A percentile compares a stretch with the other conserved stretches of the same genome.
Evolutionary conservation across 2,888 invertebrate species (phyloP).

Genomic region (Aleiodes testaceus): DNA sequence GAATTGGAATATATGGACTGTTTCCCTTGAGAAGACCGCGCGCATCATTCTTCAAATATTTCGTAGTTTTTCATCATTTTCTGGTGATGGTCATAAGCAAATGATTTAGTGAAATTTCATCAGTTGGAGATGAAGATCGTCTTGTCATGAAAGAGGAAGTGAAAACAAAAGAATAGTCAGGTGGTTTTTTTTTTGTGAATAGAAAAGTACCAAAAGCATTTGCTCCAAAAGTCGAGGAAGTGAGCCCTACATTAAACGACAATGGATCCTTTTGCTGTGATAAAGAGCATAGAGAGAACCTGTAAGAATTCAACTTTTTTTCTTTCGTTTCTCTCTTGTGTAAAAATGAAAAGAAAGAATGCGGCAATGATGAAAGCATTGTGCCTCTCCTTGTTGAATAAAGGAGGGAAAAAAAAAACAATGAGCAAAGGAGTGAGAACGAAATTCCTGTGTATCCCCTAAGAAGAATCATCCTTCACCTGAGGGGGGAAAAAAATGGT

Average conservation of each 20-base stretch:
- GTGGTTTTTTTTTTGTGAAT: slow-evolving; percentile 43
- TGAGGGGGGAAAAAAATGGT: slow-evolving; percentile 7
- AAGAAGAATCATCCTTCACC: slow-evolving; percentile 45
- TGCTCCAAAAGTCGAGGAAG: slow-evolving; percentile 53
- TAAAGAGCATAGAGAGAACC: slow-evolving; percentile 61
- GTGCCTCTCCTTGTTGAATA: slow-evolving; percentile 61
- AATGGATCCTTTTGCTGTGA: slow-evolving; percentile 69
- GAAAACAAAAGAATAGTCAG: neutral
- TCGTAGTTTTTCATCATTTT: too few relatives aligned
- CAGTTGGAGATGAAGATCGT: neutral
- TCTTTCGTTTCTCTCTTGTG: slow-evolving; percentile 5
- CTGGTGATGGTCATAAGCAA: too few relatives aligned
- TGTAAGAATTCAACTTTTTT: slow-evolving; percentile 7
- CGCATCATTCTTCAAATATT: slow-evolving; percentile 5
- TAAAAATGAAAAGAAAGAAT: slow-evolving; percentile 59
- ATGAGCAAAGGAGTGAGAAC: slow-evolving; percentile 13
- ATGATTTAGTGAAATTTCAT: too few relatives aligned
- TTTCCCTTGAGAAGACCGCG: slow-evolving; percentile 27
- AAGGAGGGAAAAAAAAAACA: slow-evolving; percentile 7
- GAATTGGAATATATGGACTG: slow-evolving; percentile 48
- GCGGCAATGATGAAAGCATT: slow-evolving; percentile 73
- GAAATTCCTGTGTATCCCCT: slow-evolving; percentile 38
- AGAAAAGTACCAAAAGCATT: slow-evolving; percentile 63
- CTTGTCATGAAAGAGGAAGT: slow-evolving; percentile 3
- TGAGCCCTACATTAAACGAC: slow-evolving; percentile 67